Base-by-base conservation (phyloP, 2,888 invertebrate genomes). In the Tethea ocularis region DNA sequence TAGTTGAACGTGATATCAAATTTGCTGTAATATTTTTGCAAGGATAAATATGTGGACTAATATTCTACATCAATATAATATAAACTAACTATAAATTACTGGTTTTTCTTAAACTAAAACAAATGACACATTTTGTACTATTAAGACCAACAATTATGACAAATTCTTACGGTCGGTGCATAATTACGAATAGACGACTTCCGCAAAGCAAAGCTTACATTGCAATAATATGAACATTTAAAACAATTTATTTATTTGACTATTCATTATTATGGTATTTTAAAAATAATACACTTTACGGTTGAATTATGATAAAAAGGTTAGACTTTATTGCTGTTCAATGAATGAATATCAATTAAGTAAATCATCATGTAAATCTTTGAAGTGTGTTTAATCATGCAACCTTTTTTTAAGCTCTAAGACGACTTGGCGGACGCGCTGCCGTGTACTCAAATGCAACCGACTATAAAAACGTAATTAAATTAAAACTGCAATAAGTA, bases 81-180 rank as follows among this genome's bases (percentile, higher is more conserved):
- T 20, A 6, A 20, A 5, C 2, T 46, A 46, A 46, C 41, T 20
- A 17, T 46, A 17, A 20, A 7, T 17, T 46, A 46, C 46, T 46
- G n/a, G 38, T 46, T 20, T 20, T 10, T 46, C n/a, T 41, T 17
- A 41, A 6, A 20, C 3, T 15, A 15, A 20, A 20, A 46, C 41
- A 41, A n/a, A 41, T 41, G n/a, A 46, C 46, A 46, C 20, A 46
- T 46, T 46, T 46, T 46, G 46, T 46, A 46, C 46, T 46, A 46
- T 20, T 20, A 20, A 46, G n/a, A 38, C n/a, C 38, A 38, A 38
- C 1, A n/a, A 10, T 38, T n/a, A 33, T 33, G 33, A 33, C 33
- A 13, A 38, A n/a, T 38, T 15, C n/a, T 38, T 38, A 38, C 4
- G 38, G 38, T 38, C 38, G 38, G 38, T 38, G n/a, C n/a, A n/a